Conservation (phyloP, 1,140 invertebrate species). For the Drosophila lacteicornis region DNA sequence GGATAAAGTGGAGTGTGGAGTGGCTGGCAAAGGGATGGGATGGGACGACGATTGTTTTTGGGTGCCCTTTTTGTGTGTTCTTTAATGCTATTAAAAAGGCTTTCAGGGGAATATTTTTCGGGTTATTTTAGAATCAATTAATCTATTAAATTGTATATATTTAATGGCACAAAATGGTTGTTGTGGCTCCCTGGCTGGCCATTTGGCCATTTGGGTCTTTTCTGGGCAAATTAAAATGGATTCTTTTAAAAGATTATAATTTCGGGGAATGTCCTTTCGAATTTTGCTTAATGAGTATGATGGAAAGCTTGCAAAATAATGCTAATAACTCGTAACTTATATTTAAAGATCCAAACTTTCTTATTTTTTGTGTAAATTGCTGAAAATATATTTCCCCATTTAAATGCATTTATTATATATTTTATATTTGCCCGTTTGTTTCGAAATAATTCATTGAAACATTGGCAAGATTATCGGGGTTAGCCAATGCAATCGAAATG, state of each 20-base stretch:
- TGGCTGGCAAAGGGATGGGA: neutral
- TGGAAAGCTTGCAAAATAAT: neutral
- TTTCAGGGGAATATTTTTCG: constrained; percentile 41
- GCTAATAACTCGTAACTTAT: too few species aligned
- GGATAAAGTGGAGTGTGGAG: constrained; percentile 12
- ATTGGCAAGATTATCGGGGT: constrained; percentile 23
- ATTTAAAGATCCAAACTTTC: neutral
- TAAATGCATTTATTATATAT: neutral
- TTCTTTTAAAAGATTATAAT: constrained; percentile 6
- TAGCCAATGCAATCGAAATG: constrained; percentile 16
- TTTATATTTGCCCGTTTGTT: neutral
- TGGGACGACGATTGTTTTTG: constrained; percentile 26
- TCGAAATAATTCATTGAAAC: constrained; percentile 23
- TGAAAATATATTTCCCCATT: neutral
- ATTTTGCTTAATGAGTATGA: neutral
- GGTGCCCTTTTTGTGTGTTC: constrained; percentile 30
- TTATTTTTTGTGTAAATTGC: neutral
- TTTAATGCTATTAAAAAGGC: constrained; percentile 50
- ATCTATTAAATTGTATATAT: constrained; percentile 49
- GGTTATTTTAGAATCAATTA: constrained; percentile 47
- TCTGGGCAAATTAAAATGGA: constrained; percentile 4
- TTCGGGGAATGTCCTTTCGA: neutral
- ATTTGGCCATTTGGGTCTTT: constrained; percentile 18
- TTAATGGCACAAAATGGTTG: constrained; percentile 38
- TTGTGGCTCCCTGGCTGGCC: constrained; percentile 29